These are phyloP conservation scores for Burhinus oedicnemus DNA, from an alignment of 2,113 vertebrate genomes.

Conservation along the genomic window DNA sequence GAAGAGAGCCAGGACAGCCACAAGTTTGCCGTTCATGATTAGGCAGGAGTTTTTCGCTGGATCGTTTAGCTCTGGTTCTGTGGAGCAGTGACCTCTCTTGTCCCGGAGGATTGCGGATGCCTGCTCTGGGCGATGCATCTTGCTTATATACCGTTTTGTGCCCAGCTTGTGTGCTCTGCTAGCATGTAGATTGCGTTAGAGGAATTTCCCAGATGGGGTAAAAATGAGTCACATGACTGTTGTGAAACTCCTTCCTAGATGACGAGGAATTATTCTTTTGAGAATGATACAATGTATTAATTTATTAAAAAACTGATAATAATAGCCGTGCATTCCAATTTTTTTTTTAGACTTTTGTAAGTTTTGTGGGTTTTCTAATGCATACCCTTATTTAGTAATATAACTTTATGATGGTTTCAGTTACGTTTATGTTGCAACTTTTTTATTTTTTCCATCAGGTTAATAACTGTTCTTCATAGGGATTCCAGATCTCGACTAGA, in stretches of 20 bases:
- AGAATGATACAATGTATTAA: background rate
- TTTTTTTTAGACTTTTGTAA: background rate
- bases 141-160: slow-evolving; percentile 44
- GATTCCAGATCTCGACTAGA: background rate
- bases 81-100: background rate
- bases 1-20: slow-evolving; percentile 54
- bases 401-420: background rate
- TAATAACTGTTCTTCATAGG: background rate
- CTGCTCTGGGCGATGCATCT: background rate
- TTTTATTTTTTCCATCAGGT: background rate
- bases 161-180: background rate
- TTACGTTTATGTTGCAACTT: background rate
- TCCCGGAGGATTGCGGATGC: background rate
- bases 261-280: background rate
- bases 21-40: slow-evolving; percentile 40
- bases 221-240: slow-evolving; percentile 68
- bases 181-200: slow-evolving; percentile 54
- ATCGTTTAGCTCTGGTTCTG: background rate
- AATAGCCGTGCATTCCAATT: background rate
- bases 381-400: background rate
- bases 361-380: background rate
- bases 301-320: background rate
- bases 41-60: background rate
- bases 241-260: slow-evolving; percentile 31
- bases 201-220: slow-evolving; percentile 75